phyloP scores from a whole-genome alignment of 2,797 vertebrate species.

The Petrocephalus schoutedeni region DNA sequence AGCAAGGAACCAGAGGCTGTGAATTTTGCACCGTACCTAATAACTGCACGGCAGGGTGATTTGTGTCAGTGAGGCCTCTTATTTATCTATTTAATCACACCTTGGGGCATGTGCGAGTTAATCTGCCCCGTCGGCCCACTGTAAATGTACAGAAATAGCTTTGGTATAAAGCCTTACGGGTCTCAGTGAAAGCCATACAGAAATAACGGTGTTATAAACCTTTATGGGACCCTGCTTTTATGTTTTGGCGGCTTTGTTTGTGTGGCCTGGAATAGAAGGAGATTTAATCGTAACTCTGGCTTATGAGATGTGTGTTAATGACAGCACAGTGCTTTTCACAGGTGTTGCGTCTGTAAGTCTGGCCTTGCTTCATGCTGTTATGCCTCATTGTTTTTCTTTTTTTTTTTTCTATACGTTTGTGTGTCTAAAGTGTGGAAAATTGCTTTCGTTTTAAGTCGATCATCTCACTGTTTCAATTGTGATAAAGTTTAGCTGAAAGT shows the following conservation, averaged over 20 bases:
- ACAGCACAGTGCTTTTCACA: not conserved
- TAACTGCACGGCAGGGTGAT: slow-evolving; percentile 11
- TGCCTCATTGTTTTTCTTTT: not conserved
- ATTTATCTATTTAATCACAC: not conserved
- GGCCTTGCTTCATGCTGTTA: not conserved
- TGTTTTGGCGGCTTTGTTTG: not conserved
- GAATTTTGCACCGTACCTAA: slow-evolving; percentile 21
- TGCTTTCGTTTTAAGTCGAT: not conserved
- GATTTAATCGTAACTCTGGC: not conserved
- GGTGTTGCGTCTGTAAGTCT: not conserved
- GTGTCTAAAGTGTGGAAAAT: not conserved
- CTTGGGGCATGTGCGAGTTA: not conserved
- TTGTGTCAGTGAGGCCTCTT: not conserved
- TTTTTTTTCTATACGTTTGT: too few species aligned
- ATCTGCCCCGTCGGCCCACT: not conserved
- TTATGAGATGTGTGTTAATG: not conserved
- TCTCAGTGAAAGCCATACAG: not conserved
- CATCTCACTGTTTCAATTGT: not conserved
- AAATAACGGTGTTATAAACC: not conserved
- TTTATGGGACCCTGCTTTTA: not conserved
- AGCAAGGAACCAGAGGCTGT: slow-evolving; percentile 8
- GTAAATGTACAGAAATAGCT: not conserved
- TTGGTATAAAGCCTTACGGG: not conserved
- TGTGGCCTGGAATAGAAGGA: not conserved
- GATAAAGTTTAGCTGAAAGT: not conserved